These are phyloP conservation scores for Aphyosemion australe DNA, from an alignment of 2,113 vertebrate species.

Conservation along the genomic window DNA sequence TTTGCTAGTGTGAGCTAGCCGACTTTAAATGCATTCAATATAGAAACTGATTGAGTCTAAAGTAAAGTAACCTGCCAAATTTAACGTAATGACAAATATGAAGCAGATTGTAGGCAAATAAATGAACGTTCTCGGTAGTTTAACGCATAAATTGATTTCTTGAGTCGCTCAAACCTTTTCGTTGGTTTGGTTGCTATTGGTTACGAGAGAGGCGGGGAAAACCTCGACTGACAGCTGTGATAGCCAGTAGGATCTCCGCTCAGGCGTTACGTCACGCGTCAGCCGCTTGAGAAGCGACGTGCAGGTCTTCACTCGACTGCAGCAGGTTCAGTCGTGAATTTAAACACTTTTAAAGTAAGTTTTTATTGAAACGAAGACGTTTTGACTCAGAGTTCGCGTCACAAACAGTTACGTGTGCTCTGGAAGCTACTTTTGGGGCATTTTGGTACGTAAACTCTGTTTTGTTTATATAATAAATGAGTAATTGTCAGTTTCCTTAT, in stretches of 20 bases:
- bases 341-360: not conserved
- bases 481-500: not conserved
- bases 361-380: not conserved
- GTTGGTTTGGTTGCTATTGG: constrained; percentile 63
- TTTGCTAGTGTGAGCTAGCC: too few relatives aligned
- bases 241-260: constrained; percentile 40
- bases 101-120: not conserved
- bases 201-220: constrained; percentile 33
- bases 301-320: not conserved
- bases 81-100: too few relatives aligned
- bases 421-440: not conserved
- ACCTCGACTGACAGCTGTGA: constrained; percentile 7
- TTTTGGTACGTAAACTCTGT: not conserved
- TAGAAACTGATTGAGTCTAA: too few relatives aligned
- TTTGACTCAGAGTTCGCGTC: not conserved
- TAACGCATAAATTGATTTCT: not conserved
- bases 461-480: not conserved
- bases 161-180: not conserved
- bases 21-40: too few relatives aligned
- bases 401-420: not conserved
- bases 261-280: not conserved
- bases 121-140: constrained; percentile 22
- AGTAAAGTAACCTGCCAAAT: too few relatives aligned
- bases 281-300: too few relatives aligned
- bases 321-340: too few relatives aligned